Conservation (phyloP, 2,888 invertebrate genomes). For the Drosophila bunnanda region DNA sequence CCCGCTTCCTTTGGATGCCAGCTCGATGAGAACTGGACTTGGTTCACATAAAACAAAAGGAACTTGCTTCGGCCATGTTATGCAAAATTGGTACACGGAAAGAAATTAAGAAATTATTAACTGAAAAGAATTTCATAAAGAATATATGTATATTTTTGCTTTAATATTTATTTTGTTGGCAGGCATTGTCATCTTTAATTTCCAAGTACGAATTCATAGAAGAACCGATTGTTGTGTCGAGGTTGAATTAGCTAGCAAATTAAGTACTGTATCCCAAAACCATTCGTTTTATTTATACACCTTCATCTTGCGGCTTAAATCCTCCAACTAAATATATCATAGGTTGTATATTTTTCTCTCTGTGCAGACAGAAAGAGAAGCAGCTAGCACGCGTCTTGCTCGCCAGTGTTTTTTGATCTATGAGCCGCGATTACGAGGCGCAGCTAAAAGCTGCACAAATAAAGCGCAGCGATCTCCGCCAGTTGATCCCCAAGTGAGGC, state of each 20-base stretch:
- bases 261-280: too few species aligned
- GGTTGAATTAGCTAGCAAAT: too few species aligned
- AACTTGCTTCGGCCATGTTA: constrained; percentile 29
- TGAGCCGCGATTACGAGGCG: constrained; percentile 73
- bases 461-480: constrained; percentile 63
- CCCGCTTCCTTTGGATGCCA: constrained; percentile 10
- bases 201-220: too few species aligned
- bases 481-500: constrained; percentile 64
- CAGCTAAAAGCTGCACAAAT: constrained; percentile 73
- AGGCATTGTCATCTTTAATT: too few species aligned
- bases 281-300: background rate
- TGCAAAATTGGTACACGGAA: constrained; percentile 35
- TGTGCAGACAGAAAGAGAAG: constrained; percentile 16
- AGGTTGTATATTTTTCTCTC: background rate
- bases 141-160: background rate
- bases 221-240: too few species aligned
- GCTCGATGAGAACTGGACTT: constrained; percentile 48
- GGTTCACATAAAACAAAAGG: constrained; percentile 45
- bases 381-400: constrained; percentile 52
- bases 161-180: too few species aligned
- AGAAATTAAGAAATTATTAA: background rate
- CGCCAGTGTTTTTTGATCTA: constrained; percentile 61
- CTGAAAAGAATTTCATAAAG: too few species aligned
- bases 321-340: background rate
- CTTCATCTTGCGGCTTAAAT: background rate